Evolutionary conservation across 2,797 vertebrate species (phyloP), one percentile per base, ranked within the genome.

Genomic region (Cynopterus sphinx): DNA sequence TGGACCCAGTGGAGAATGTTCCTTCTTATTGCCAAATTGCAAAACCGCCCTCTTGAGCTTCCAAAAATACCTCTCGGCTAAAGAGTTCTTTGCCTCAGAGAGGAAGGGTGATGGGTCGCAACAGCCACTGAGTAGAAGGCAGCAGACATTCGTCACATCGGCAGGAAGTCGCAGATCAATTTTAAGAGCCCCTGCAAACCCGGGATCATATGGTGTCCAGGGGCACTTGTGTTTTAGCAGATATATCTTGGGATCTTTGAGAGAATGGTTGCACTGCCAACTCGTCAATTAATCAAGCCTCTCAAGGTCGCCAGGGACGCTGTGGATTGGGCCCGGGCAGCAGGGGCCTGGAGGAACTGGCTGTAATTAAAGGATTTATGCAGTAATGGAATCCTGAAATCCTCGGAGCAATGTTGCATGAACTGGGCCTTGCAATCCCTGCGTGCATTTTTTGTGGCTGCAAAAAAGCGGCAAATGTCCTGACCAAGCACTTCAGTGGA

Each of bases 291-390:
- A 97, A 96, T 95, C 96, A 97, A 94, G 92, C 26, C 33, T 75
- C 93, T 81, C 95, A 96, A 97, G 93, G 96, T 96, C 96, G 16
- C 91, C 86, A 85, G 94, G 94, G 92, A 96, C 3, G 0, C 67
- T 65, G 83, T 81, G 93, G 93, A 95, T 77, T 95, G 97, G 82
- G 93, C 81, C 94, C 5, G 13, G 93, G 94, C 87, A 86, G 94
- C 75, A 75, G 0, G 21, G 84, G 78, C 97, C 94, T 73, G 71
- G 68, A 97, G 97, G 91, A 97, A 94, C 90, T 21, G 33, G 90
- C 96, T 97, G 97, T 97, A 97, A 97, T 98, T 97, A 94, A 97
- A 98, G 92, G 95, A 96, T 97, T 97, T 97, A 94, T 91, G 68
- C 65, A 93, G 86, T 95, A 96, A 94, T 97, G 97, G 96, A 98